These are phyloP conservation scores for Caenorhabditis macrosperma DNA, from an alignment of 2,888 invertebrate genomes.

Conservation along the genomic window DNA sequence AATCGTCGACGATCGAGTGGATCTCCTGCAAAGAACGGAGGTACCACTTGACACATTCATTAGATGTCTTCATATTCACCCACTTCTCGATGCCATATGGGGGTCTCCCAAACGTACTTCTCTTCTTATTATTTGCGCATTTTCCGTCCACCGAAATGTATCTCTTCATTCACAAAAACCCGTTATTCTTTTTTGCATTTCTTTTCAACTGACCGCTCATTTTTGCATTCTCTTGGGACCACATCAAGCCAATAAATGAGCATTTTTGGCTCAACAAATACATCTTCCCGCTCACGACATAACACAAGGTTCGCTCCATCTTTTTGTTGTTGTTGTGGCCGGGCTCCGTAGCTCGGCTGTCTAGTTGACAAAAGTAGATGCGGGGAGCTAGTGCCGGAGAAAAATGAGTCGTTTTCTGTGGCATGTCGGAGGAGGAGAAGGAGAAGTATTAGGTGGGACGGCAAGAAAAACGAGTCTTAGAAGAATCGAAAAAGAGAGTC, in stretches of 20 bases:
- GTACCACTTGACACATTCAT: conserved; percentile 45
- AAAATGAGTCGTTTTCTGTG: conserved; percentile 35
- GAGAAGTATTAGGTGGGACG: conserved; percentile 46
- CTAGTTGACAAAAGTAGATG: conserved; percentile 1
- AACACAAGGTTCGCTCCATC: conserved; percentile 49
- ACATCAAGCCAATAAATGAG: conserved; percentile 50
- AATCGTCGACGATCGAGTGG: conserved; percentile 73
- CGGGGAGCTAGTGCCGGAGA: conserved; percentile 18
- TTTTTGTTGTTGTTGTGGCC: conserved; percentile 43
- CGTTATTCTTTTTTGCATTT: conserved; percentile 12
- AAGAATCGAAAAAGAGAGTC: conserved; percentile 18
- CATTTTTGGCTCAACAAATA: conserved; percentile 52
- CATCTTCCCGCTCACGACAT: conserved; percentile 24
- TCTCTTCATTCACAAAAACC: neutral
- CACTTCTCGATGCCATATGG: conserved; percentile 47
- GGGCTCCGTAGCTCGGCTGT: neutral
- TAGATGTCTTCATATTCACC: conserved; percentile 21
- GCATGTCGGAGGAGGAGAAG: conserved; percentile 10
- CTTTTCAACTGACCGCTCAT: conserved; percentile 44
- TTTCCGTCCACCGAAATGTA: conserved; percentile 1
- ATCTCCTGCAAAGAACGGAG: conserved; percentile 66
- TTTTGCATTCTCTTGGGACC: conserved; percentile 33
- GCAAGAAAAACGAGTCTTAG: conserved; percentile 32
- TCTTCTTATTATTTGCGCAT: conserved; percentile 10
- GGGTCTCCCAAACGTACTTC: conserved; percentile 13